Evolutionary conservation across 2,888 invertebrate species (phyloP).

Genomic region (Timandra comae): DNA sequence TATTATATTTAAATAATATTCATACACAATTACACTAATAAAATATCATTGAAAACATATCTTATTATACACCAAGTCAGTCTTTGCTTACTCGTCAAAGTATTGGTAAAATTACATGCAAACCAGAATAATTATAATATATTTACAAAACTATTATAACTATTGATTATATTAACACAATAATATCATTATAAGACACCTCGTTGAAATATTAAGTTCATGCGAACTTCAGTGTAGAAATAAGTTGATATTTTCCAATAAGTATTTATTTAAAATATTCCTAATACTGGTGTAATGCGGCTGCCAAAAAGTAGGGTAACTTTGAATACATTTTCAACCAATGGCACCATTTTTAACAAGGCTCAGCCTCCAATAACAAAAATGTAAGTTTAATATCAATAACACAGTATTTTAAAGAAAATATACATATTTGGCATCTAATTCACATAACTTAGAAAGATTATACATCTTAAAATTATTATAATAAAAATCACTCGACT

Average conservation of each 20-base stretch:
- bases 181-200: constrained; percentile 44
- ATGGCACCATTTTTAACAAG: constrained; percentile 40
- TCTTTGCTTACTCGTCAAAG: constrained; percentile 72
- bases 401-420: constrained; percentile 35
- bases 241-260: neutral
- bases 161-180: constrained; percentile 22
- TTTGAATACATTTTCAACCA: constrained; percentile 21
- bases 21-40: constrained; percentile 46
- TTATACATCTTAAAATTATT: constrained; percentile 14
- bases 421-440: constrained; percentile 70
- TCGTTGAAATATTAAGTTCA: too few species aligned
- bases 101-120: constrained; percentile 60
- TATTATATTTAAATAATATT: constrained; percentile 21
- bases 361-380: constrained; percentile 37
- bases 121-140: constrained; percentile 24
- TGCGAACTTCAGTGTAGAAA: too few species aligned
- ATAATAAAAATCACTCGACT: constrained; percentile 44
- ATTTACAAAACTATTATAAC: constrained; percentile 18
- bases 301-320: constrained; percentile 40
- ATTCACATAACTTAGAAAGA: constrained; percentile 57
- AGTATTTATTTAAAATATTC: constrained; percentile 3
- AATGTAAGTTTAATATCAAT: constrained; percentile 38
- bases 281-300: constrained; percentile 15
- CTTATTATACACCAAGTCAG: constrained; percentile 71
- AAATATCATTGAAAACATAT: constrained; percentile 53